Evolutionary conservation across 2,888 invertebrate genomes (phyloP).

Genomic region (Mesorhabditis spiculigera): DNA sequence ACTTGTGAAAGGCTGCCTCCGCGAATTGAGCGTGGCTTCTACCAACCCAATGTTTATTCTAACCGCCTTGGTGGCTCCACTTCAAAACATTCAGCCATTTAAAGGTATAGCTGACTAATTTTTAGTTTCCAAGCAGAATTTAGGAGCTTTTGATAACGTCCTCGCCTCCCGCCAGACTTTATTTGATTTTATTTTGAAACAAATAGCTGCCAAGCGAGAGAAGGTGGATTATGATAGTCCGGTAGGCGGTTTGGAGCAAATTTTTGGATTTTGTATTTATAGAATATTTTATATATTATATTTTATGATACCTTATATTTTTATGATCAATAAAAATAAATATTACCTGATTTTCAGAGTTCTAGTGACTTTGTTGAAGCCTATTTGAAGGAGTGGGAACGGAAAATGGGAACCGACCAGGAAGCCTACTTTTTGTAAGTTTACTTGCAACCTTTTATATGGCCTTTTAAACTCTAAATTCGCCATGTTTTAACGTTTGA

Average conservation of each 20-base stretch:
- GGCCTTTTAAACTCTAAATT: not conserved
- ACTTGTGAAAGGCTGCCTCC: not conserved
- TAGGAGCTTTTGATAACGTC: not conserved
- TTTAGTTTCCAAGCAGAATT: not conserved
- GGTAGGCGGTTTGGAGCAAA: not conserved
- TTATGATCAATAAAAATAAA: conserved; percentile 11
- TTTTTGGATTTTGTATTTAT: too few relatives aligned
- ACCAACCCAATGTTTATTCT: not conserved
- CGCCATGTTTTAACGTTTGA: not conserved
- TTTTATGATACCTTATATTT: not conserved
- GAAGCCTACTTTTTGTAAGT: conserved; percentile 10
- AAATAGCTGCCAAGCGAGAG: not conserved
- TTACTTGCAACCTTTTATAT: not conserved
- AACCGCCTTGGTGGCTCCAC: not conserved
- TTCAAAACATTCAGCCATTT: not conserved
- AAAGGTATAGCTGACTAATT: not conserved
- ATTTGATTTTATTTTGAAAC: not conserved
- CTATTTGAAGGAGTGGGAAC: conserved; percentile 23
- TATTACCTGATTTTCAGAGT: conserved; percentile 7
- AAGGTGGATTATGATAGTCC: not conserved
- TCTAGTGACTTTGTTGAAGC: conserved; percentile 19
- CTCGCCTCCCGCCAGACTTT: not conserved
- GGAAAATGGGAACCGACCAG: conserved; percentile 15
- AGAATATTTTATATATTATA: not conserved
- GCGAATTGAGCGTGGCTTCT: not conserved